Base-by-base conservation (phyloP, 2,113 vertebrate species). In the Scophthalmus maximus region DNA sequence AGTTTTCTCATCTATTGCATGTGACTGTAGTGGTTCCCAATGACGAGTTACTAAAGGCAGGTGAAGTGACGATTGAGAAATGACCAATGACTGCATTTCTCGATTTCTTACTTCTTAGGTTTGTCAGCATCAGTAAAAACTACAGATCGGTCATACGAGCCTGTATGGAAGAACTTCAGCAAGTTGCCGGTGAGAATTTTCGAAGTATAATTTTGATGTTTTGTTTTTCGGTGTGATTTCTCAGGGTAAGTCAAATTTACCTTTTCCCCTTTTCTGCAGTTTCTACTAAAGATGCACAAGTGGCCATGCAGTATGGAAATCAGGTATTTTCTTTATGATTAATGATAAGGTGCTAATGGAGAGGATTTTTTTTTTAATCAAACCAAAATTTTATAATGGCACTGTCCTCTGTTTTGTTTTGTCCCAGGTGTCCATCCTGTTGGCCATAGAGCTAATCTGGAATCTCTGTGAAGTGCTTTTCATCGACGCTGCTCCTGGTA, bases 391-490 rank as follows among this genome's bases (percentile, higher is more conserved):
- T 10, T 42, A 8, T 20, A 22, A 8, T 44, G 29, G 30, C n/a
- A 20, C 34, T 14, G 66, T 20, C n/a, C n/a, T 81, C 29, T 76
- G 34, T 50, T 58, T 51, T 66, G 30, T 55, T 34, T 50, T 68
- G 46, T 63, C 29, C 1, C 69, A 99, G 98, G 92, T 98, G 52
- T 97, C 96, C 11, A 95, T 98, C 90, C 93, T 99, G 53, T 93
- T 98, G 78, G 97, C 96, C 0, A 94, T 97, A 69, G 98, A 99
- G 81, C 93, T 99, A 68, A 98, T 98, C 84, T 99, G 98, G 98
- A 99, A 99, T 84, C 93, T 99, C 9, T 98, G 97, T 91, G 97
- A 99, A 90, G 97, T 99, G 63, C 94, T 99, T 34, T 98, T 98
- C 83, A 96, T 99, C 18, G 98, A 99, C 67, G 95, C 95, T 51